Evolutionary conservation across 2,113 vertebrate species (phyloP), one percentile per base, ranked within the genome.

Genomic region (Pomatostomus ruficeps): DNA sequence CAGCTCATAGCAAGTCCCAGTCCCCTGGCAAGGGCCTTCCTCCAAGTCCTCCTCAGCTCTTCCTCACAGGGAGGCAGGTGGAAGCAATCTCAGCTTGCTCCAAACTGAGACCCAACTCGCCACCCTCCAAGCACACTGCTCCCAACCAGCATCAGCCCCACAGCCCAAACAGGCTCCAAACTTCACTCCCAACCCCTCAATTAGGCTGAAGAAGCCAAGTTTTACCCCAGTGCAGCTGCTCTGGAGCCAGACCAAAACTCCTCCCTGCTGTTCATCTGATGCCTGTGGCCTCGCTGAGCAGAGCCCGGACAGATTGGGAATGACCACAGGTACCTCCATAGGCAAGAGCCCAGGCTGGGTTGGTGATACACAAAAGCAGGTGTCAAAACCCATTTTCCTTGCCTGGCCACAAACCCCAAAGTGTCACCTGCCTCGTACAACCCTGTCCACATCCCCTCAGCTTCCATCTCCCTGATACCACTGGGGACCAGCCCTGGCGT

Each of bases 391-490:
- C 31, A 7, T 76, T 89, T 65, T 81, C 54, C 43, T 54, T 8
- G 1, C 49, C 21, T 18, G 24, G 36, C 46, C 51, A 6, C 67
- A 74, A 88, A 49, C 38, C 46, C 24, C 43, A 18, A 33, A 66
- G 46, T 9, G 1, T 70, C 35, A 29, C 18, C 22, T 55, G 23
- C 42, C n/a, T 55, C 31, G 17, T 55, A 11, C 55, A 83, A 8
- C 65, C 43, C 80, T 67, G 29, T 58, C 46, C 33, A 45, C 73
- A 48, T 45, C 68, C 38, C 13, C 42, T 82, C 8, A 15, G 58
- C 43, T 25, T n/a, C 6, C 4, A 16, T 33, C n/a, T 76, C 66
- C 54, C 38, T 1, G 1, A 1, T 9, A 35, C 43, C 6, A 5
- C 0, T 3, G 35, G 72, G 23, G 7, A n/a, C 28, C 67, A 68